These are phyloP conservation scores for Diceros bicornis DNA, from an alignment of 2,797 vertebrate genomes.

Conservation along the genomic window DNA sequence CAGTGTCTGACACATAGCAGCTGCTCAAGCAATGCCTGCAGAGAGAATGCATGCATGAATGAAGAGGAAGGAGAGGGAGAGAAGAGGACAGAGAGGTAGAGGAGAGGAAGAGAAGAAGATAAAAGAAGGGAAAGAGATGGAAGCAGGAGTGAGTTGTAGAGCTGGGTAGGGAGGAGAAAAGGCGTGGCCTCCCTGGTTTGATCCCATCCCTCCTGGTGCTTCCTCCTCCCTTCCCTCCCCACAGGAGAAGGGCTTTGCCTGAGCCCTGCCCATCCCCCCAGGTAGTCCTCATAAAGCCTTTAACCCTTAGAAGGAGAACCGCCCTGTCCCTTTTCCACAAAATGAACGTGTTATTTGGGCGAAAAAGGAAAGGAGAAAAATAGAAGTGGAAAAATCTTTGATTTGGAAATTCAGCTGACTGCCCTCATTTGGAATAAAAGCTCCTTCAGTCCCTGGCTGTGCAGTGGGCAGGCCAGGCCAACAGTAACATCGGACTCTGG, in stretches of 20 bases:
- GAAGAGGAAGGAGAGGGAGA: not conserved
- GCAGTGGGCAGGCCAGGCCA: constrained; percentile 67
- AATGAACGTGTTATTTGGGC: constrained; percentile 55
- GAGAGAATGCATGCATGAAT: not conserved
- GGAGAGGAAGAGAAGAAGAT: not conserved
- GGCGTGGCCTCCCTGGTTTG: not conserved
- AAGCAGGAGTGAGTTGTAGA: not conserved
- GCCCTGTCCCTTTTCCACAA: not conserved
- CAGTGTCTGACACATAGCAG: fast-evolving
- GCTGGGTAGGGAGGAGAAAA: not conserved
- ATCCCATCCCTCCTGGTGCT: not conserved
- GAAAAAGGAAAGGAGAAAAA: constrained; percentile 60
- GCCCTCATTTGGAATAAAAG: constrained; percentile 81
- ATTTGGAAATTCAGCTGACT: constrained; percentile 71
- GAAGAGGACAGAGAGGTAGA: not conserved
- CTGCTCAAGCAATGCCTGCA: not conserved
- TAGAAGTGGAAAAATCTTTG: constrained; percentile 69
- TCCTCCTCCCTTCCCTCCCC: not conserved
- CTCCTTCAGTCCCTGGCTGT: constrained; percentile 74
- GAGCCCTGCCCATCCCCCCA: not conserved
- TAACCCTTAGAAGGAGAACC: not conserved
- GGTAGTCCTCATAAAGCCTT: not conserved
- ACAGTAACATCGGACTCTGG: constrained; percentile 77
- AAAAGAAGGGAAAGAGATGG: not conserved
- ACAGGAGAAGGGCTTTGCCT: not conserved